Percentiles rank a stretch among this genome's conserved stretches.
phyloP scores from a whole-genome alignment of 2,113 vertebrate genomes.

The Bathybates hornii region DNA sequence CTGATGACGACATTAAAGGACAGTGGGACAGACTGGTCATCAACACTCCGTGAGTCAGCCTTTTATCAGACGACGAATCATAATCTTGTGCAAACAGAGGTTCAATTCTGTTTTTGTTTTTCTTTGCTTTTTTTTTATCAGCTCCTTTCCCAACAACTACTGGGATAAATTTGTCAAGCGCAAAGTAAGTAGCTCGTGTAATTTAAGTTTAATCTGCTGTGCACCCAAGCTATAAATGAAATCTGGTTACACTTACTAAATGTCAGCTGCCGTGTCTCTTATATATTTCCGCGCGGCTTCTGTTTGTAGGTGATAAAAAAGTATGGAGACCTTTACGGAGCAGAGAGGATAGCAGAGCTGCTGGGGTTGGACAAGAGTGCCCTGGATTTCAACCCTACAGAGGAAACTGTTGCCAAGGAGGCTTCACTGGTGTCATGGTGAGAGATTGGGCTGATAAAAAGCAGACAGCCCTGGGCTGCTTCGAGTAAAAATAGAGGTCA shows the following conservation, averaged over 20 bases:
- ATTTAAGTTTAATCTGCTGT: neutral
- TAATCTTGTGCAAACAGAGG: neutral
- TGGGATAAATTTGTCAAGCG: conserved; percentile 99
- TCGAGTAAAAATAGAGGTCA: conserved; percentile 1
- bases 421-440: conserved; percentile 92
- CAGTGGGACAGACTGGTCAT: conserved; percentile 97
- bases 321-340: conserved; percentile 93
- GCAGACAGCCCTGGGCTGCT: neutral
- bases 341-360: conserved; percentile 93
- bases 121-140: conserved; percentile 41
- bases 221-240: neutral
- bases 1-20: conserved; percentile 96
- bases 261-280: neutral
- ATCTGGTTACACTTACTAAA: neutral
- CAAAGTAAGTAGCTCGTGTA: conserved; percentile 75
- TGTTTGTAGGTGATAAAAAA: conserved; percentile 92
- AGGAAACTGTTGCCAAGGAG: conserved; percentile 83
- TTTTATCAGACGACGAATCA: neutral
- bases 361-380: conserved; percentile 94
- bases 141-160: conserved; percentile 97
- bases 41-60: conserved; percentile 87
- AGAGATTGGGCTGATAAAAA: conserved; percentile 9
- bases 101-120: neutral
- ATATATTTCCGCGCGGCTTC: neutral
- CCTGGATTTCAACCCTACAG: conserved; percentile 93